These are phyloP conservation scores for Pipistrellus pygmaeus DNA, from an alignment of 2,797 vertebrate species.

Conservation along the genomic window DNA sequence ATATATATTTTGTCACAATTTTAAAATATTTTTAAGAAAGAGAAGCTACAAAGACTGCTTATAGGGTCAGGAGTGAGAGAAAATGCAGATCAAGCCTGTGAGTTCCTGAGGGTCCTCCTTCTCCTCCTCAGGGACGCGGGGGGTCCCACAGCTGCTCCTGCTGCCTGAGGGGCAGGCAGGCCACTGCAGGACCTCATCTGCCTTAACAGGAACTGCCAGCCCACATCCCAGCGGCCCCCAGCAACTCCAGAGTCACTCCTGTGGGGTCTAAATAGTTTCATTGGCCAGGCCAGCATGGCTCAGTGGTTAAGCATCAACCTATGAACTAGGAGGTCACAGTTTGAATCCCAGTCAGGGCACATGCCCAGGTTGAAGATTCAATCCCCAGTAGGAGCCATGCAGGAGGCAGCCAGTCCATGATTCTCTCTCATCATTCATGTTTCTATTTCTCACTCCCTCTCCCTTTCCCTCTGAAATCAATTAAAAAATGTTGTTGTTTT, in stretches of 20 bases:
- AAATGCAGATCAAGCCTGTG: not conserved
- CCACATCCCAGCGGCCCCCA: not conserved
- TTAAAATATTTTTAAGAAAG: not conserved
- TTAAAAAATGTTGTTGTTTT: no score
- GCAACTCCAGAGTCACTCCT: not conserved
- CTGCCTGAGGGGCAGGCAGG: not conserved
- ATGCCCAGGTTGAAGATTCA: no score
- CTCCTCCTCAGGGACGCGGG: not conserved
- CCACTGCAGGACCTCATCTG: fast-evolving
- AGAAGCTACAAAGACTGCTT: not conserved
- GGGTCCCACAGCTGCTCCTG: not conserved
- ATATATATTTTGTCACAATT: not conserved
- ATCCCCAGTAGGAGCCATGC: no score
- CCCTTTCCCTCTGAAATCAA: no score
- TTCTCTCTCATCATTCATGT: no score
- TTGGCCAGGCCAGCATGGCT: not conserved
- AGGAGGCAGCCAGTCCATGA: no score
- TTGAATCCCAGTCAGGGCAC: no score
- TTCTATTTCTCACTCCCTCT: no score
- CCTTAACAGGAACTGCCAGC: not conserved
- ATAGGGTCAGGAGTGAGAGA: not conserved
- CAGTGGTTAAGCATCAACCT: no score
- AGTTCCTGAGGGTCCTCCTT: not conserved
- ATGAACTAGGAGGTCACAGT: no score
- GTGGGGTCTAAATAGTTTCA: not conserved